Evolutionary conservation across 2,113 vertebrate species (phyloP).

Genomic region (Sebastes schlegelii): DNA sequence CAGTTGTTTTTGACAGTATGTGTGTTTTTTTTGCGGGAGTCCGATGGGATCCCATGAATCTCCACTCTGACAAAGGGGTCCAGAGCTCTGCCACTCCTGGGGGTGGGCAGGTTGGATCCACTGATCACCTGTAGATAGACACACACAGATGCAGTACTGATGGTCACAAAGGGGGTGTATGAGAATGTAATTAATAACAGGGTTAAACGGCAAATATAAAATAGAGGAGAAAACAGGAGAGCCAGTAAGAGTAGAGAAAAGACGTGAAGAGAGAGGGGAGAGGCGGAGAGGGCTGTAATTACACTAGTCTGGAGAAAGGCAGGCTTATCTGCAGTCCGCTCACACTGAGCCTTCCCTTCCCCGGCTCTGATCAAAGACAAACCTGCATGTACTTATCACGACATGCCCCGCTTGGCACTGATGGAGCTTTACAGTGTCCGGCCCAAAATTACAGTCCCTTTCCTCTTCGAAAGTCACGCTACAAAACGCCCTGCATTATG

Average conservation of each 20-base stretch:
- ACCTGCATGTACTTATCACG: constrained; percentile 72
- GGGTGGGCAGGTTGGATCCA: constrained; percentile 83
- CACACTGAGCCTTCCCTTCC: constrained; percentile 50
- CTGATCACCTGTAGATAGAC: constrained; percentile 86
- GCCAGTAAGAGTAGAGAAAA: constrained; percentile 5
- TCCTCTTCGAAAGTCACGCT: constrained; percentile 15
- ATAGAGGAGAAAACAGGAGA: neutral
- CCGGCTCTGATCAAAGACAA: constrained; percentile 72
- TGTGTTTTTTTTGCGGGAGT: constrained; percentile 82
- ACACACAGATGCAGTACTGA: neutral
- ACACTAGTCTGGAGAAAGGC: constrained; percentile 46
- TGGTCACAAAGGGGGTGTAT: neutral
- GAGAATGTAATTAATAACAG: neutral
- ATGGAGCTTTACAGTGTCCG: constrained; percentile 58
- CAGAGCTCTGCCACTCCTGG: constrained; percentile 77
- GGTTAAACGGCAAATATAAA: constrained; percentile 1
- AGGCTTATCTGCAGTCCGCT: constrained; percentile 69
- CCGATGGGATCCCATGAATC: constrained; percentile 85
- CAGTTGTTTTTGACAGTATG: constrained; percentile 87
- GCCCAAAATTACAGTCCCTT: constrained; percentile 46
- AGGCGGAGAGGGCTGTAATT: constrained; percentile 46
- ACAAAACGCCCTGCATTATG: constrained; percentile 8
- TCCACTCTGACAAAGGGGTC: constrained; percentile 87
- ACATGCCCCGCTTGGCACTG: constrained; percentile 58
- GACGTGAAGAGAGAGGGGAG: neutral